phyloP scores from a whole-genome alignment of 2,888 invertebrate genomes.

The Augiades crinisus region DNA sequence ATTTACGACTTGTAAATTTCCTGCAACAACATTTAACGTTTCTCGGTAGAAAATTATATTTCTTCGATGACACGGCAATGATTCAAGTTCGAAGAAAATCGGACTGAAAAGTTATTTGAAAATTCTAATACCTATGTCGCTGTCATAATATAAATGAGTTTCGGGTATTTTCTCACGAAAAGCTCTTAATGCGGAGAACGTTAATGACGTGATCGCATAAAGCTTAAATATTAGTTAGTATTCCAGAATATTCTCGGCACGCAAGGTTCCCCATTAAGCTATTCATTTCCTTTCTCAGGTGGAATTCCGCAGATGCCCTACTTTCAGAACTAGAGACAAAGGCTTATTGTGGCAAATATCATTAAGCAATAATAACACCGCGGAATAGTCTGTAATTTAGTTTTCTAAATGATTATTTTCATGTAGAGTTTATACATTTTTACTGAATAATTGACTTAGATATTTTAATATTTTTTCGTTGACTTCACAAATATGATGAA shows the following conservation, averaged over 20 bases:
- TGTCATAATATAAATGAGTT: background rate
- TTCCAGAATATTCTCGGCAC: background rate
- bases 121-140: background rate
- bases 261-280: conserved; percentile 7
- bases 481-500: too few species aligned
- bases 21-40: background rate
- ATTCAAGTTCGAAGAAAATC: background rate
- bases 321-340: conserved; percentile 10
- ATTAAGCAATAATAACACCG: background rate
- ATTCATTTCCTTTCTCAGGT: conserved; percentile 14
- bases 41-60: background rate
- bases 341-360: conserved; percentile 5
- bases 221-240: background rate
- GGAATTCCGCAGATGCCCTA: conserved; percentile 6
- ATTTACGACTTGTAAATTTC: background rate
- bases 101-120: background rate
- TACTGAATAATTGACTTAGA: too few species aligned
- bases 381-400: too few species aligned
- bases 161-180: background rate
- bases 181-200: too few species aligned
- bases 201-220: background rate
- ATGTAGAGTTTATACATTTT: too few species aligned
- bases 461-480: too few species aligned
- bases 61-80: background rate
- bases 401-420: too few species aligned